Evolutionary conservation across 2,888 invertebrate genomes (phyloP), one percentile per base, ranked within the genome.

Genomic region (Idaea dimidiata): DNA sequence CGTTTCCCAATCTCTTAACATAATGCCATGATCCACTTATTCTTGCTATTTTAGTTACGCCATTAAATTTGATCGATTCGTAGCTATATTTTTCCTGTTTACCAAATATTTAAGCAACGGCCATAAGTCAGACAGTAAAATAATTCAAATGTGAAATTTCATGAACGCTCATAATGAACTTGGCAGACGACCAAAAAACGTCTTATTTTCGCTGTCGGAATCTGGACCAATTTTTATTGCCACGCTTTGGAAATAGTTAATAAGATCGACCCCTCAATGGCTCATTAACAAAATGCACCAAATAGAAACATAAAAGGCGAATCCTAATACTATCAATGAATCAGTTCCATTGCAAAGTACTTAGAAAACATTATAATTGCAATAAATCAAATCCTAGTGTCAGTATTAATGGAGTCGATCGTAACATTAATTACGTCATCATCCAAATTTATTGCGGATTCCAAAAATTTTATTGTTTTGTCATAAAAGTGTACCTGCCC

Each of bases 91-190:
- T 91, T 91, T 91, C 88, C 89, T 91, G 91, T 91, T 91, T 91
- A 92, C 92, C 90, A 91, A 91, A 91, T 91, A 91, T 91, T 91
- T 91, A 91, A 91, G 92, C 91, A 92, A 91, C 91, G 84, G 88
- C 89, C 86, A 91, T 92, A 92, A 91, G 88, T 92, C 92, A 90
- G 91, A 87, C 90, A 90, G 91, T 92, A 92, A 92, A 92, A 92
- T 92, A 92, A 92, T 92, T 92, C 91, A 91, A 92, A 92, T 92
- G 92, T 91, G 90, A 92, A 92, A 91, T 90, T 92, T 92, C 92
- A 92, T 91, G 91, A 92, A 91, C 92, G 88, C 88, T 91, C 91
- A 92, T 92, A 92, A 92, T 92, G 92, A 92, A 92, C 91, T 92
- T 92, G 92, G 92, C 92, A 91, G 78, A 72, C 86, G 87, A 89